phyloP scores from a whole-genome alignment of 2,888 invertebrate species.

The Syrista parreyssii region DNA sequence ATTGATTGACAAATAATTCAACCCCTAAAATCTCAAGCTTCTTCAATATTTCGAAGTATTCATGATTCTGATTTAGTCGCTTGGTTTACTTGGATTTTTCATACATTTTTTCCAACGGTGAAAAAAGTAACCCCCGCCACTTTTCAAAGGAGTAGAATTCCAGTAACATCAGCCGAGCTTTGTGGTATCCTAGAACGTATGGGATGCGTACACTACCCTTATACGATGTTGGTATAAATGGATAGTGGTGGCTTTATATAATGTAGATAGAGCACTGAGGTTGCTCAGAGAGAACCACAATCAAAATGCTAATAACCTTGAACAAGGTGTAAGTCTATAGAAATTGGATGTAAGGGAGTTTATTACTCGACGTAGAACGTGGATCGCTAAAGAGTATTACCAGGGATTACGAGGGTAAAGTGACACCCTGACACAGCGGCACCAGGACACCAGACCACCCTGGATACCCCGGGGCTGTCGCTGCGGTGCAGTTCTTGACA shows the following conservation, averaged over 20 bases:
- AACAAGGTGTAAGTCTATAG: constrained; percentile 62
- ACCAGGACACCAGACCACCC: not conserved
- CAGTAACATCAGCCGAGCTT: not conserved
- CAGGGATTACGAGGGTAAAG: constrained; percentile 61
- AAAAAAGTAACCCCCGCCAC: not conserved
- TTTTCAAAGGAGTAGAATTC: not conserved
- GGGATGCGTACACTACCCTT: not conserved
- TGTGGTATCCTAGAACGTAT: not conserved
- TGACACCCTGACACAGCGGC: constrained; percentile 51
- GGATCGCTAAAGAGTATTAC: constrained; percentile 61
- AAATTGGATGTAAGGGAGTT: constrained; percentile 59
- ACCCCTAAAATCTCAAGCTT: not conserved
- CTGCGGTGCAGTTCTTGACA: constrained; percentile 60
- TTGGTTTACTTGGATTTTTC: not conserved
- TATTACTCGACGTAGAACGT: constrained; percentile 8
- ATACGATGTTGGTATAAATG: not conserved
- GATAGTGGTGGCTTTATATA: not conserved
- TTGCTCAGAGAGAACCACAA: constrained; percentile 46
- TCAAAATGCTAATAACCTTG: constrained; percentile 61
- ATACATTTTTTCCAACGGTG: not conserved
- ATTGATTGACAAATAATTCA: not conserved
- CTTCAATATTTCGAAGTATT: not conserved
- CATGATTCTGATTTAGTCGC: not conserved
- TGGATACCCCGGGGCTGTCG: constrained; percentile 2
- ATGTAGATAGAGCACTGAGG: not conserved